Evolutionary conservation across 2,797 vertebrate species (phyloP), one percentile per base, ranked within the genome.

Genomic region (Emydoidea blandingii): DNA sequence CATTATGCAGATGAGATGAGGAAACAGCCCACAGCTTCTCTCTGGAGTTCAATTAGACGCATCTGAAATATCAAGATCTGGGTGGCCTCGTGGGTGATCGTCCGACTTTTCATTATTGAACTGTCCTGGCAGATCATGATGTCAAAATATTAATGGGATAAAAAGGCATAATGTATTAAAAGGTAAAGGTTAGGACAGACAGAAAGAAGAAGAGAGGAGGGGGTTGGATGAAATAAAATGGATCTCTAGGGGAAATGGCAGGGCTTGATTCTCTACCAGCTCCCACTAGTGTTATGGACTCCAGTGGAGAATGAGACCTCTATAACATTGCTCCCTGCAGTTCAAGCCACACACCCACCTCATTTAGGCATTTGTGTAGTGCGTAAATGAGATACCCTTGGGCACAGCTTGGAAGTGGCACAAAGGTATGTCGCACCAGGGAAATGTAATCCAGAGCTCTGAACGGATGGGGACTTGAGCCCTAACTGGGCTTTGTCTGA

Each of bases 401-500:
- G 44, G 80, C 80, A 85, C 83, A 79, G 52, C 8, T 6, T 57
- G 76, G 53, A 56, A 8, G 59, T 8, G 4, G 74, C 9, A 74
- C 12, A 18, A 56, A 47, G 59, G 11, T 12, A 44, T 4, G 79
- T 56, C 6, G 76, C 25, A 86, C 25, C 25, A 23, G 29, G 25
- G 27, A 72, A 31, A 25, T 0, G 0, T 37, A 90, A 23, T 3
- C 37, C 83, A 50, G 74, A 78, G 41, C 53, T 72, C 27, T 31
- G 44, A 44, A 78, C 5, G 4, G 27, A 27, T 5, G 25, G 14
- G 31, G 59, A 62, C 31, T 62, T 31, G 14, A 49, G 44, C 14
- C 27, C 44, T 29, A 49, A 2, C 14, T 78, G 44, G 27, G 74
- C 74, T 44, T 29, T 78, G 1, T 16, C 54, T 87, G 41, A 21